phyloP scores from a whole-genome alignment of 2,888 invertebrate genomes.

The Caenorhabditis uteleia region DNA sequence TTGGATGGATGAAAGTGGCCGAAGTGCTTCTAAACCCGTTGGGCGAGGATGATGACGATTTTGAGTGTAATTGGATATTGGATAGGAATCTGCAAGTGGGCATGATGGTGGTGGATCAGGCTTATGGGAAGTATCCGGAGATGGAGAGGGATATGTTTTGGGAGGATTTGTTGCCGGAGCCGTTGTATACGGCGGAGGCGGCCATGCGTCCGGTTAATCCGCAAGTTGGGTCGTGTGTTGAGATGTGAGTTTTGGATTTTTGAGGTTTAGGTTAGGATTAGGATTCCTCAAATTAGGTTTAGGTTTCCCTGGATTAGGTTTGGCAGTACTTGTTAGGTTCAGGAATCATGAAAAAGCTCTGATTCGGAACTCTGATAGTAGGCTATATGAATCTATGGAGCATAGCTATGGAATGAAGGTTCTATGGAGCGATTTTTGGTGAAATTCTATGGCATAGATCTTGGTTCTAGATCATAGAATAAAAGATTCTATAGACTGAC shows the following conservation, averaged over 20 bases:
- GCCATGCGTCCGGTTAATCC: slow-evolving; percentile 62
- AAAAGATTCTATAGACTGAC: too few species aligned
- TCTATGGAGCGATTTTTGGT: too few species aligned
- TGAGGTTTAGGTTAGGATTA: background rate
- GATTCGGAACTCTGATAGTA: too few species aligned
- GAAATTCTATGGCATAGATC: too few species aligned
- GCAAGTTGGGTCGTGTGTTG: slow-evolving; percentile 62
- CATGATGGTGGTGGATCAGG: slow-evolving; percentile 60
- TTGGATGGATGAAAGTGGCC: slow-evolving; percentile 67
- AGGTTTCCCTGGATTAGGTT: background rate
- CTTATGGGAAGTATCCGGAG: slow-evolving; percentile 54
- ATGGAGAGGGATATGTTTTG: slow-evolving; percentile 58
- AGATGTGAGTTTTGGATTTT: slow-evolving; percentile 23
- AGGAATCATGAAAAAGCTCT: too few species aligned
- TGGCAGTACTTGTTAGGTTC: background rate
- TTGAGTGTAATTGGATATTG: slow-evolving; percentile 64
- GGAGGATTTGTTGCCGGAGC: slow-evolving; percentile 58
- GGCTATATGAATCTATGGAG: too few species aligned
- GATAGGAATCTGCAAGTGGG: slow-evolving; percentile 64
- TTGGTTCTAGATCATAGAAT: too few species aligned
- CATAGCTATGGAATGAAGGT: too few species aligned
- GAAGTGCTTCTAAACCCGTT: slow-evolving; percentile 63
- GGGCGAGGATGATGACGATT: slow-evolving; percentile 65
- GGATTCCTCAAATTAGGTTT: background rate
- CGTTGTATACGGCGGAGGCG: slow-evolving; percentile 63